phyloP scores from a whole-genome alignment of 2,113 vertebrate species.

The Merops nubicus region DNA sequence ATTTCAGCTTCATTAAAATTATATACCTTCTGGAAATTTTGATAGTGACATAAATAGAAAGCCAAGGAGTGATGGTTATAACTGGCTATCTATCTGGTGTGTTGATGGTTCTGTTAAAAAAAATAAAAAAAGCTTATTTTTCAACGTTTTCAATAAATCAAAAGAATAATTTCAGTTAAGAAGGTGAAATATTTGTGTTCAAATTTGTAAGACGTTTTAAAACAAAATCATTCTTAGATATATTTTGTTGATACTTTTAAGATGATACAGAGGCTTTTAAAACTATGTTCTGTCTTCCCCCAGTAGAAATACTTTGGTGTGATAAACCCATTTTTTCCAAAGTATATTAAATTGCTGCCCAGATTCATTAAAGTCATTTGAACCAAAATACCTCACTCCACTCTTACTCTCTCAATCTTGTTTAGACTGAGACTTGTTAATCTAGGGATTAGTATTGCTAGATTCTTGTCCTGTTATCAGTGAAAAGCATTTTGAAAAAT shows the following conservation, averaged over 20 bases:
- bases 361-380: not conserved
- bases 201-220: not conserved
- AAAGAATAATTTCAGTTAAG: not conserved
- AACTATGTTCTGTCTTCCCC: not conserved
- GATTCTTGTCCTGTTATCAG: not conserved
- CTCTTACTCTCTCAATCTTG: not conserved
- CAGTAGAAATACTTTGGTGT: not conserved
- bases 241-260: not conserved
- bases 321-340: not conserved
- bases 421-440: not conserved
- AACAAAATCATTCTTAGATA: not conserved
- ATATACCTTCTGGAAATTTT: not conserved
- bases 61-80: accelerated
- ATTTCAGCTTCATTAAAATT: not conserved
- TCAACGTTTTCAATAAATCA: not conserved
- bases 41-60: not conserved
- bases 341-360: not conserved
- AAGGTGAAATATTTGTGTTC: not conserved
- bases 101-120: not conserved
- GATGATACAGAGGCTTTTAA: not conserved
- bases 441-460: not conserved
- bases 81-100: not conserved
- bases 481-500: slow-evolving; percentile 10
- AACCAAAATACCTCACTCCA: not conserved
- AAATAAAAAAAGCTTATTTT: not conserved